Percentiles rank a stretch among this genome's conserved stretches.
These are phyloP conservation scores for Rhagium mordax DNA, from an alignment of 2,888 invertebrate species.

Conservation along the genomic window DNA sequence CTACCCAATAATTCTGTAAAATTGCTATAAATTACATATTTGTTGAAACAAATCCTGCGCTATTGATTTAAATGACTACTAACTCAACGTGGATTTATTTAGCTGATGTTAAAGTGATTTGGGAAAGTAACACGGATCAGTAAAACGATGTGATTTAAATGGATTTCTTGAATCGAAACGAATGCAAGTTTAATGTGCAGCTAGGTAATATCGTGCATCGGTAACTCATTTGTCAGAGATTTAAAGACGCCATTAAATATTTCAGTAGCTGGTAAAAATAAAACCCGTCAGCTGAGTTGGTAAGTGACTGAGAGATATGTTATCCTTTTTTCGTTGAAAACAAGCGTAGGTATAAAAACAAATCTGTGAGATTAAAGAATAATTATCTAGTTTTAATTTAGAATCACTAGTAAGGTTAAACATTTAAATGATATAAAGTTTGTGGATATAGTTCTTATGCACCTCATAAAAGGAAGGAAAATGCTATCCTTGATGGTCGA, in stretches of 20 bases:
- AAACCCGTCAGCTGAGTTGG: neutral
- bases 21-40: neutral
- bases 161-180: constrained; percentile 38
- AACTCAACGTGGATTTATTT: constrained; percentile 5
- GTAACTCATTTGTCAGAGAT: constrained; percentile 15
- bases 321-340: neutral
- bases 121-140: constrained; percentile 8
- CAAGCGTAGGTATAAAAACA: neutral
- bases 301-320: neutral
- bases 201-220: constrained; percentile 22
- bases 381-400: no score
- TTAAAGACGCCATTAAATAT: constrained; percentile 13
- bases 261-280: neutral
- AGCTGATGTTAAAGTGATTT: constrained; percentile 28
- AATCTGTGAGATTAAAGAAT: no score
- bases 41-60: neutral
- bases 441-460: no score
- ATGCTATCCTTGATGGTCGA: no score
- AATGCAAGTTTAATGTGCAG: constrained; percentile 38
- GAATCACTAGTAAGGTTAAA: no score
- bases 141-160: constrained; percentile 41
- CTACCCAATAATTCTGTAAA: no score
- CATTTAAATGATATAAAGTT: no score
- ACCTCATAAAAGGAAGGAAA: no score
- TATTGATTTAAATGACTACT: neutral